A percentile compares a stretch with the other conserved stretches of the same genome.
phyloP scores from a whole-genome alignment of 2,797 vertebrate genomes.

The Acropternis orthonyx region DNA sequence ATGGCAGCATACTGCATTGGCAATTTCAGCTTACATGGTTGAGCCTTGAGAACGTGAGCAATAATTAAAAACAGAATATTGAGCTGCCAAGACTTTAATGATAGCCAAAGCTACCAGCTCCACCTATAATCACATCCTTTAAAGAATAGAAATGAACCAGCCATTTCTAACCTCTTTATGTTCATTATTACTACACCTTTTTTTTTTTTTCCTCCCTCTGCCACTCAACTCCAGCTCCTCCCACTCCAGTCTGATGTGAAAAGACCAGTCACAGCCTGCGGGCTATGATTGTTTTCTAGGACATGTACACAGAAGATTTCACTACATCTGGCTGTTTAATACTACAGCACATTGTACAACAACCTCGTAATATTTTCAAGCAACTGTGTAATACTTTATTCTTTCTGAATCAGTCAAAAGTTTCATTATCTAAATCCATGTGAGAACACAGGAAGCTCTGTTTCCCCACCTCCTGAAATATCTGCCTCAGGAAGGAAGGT shows the following conservation, averaged over 20 bases:
- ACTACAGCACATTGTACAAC: neutral
- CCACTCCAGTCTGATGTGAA: neutral
- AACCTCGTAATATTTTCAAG: neutral
- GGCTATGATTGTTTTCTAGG: neutral
- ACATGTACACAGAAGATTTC: neutral
- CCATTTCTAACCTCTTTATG: neutral
- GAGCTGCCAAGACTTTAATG: neutral
- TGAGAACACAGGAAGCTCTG: conserved; percentile 79
- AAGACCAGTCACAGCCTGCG: neutral
- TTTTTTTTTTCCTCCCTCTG: neutral
- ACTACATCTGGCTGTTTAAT: neutral
- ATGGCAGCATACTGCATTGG: neutral
- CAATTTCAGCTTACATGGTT: neutral
- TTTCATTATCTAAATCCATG: conserved; percentile 72
- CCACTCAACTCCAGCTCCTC: neutral
- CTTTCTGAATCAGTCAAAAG: conserved; percentile 47
- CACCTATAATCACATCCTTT: neutral
- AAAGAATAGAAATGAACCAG: neutral
- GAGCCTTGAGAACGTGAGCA: neutral
- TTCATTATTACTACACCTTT: neutral
- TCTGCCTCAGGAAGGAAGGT: conserved; percentile 80
- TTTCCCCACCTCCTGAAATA: conserved; percentile 80
- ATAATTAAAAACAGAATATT: neutral
- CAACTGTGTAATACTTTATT: neutral
- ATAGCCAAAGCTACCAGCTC: neutral